Evolutionary conservation across 2,888 invertebrate species (phyloP).

Genomic region (Trisateles emortualis): DNA sequence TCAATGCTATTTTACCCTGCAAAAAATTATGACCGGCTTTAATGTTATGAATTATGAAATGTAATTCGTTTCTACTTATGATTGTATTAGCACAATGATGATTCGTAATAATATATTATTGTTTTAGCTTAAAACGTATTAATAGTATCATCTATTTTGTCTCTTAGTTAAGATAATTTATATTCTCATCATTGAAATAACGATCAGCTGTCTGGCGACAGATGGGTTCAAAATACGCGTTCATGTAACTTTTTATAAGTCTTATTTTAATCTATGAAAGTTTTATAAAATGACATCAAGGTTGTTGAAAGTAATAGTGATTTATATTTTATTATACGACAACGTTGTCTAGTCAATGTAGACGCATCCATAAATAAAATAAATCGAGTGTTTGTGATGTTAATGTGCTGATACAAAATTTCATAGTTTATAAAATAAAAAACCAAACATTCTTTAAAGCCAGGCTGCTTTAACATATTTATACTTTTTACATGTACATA

Average conservation of each 20-base stretch:
- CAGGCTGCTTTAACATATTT: too few relatives aligned
- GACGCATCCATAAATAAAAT: conserved; percentile 1
- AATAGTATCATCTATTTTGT: conserved; percentile 1
- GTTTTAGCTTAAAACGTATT: neutral
- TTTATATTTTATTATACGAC: neutral
- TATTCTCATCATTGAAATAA: conserved; percentile 15
- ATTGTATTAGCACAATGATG: too few relatives aligned
- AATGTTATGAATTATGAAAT: too few relatives aligned
- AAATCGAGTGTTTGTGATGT: neutral
- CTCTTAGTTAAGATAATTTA: conserved; percentile 15
- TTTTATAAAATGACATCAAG: conserved; percentile 35
- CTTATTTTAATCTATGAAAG: conserved; percentile 21
- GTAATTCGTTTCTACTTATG: too few relatives aligned
- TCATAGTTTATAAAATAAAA: neutral
- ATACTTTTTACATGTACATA: too few relatives aligned
- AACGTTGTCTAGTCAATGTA: neutral
- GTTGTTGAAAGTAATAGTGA: neutral
- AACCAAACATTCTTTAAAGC: too few relatives aligned
- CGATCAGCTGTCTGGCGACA: conserved; percentile 19
- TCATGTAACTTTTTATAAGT: conserved; percentile 33
- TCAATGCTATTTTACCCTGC: neutral
- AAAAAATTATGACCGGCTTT: neutral
- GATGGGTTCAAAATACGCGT: conserved; percentile 53
- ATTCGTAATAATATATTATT: too few relatives aligned
- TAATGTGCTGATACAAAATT: neutral